These are phyloP conservation scores for Odocoileus hemionus DNA, from an alignment of 2,113 vertebrate species.

Conservation along the genomic window DNA sequence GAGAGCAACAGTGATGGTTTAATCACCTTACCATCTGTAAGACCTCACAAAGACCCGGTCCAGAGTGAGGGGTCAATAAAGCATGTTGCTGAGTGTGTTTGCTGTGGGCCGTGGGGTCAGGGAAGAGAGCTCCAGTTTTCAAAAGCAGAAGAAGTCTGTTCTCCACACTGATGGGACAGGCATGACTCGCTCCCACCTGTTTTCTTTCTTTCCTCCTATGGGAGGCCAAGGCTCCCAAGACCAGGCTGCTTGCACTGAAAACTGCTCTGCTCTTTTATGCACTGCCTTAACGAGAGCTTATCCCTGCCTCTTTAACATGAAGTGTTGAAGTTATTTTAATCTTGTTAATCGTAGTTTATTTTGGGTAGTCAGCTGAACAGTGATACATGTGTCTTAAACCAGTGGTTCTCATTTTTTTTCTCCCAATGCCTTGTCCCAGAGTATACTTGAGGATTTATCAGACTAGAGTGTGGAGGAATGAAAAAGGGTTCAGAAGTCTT, in stretches of 20 bases:
- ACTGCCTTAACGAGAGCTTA: neutral
- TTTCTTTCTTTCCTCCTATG: neutral
- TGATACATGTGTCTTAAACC: conserved; percentile 54
- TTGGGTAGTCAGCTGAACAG: conserved; percentile 53
- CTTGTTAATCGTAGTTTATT: conserved; percentile 60
- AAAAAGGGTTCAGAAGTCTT: neutral
- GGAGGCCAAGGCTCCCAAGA: neutral
- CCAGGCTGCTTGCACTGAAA: neutral
- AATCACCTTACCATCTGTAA: neutral
- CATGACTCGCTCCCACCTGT: fast-evolving
- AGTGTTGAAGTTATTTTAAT: conserved; percentile 54
- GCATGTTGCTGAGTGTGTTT: neutral
- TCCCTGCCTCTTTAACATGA: conserved; percentile 31
- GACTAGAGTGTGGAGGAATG: neutral
- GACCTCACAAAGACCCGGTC: neutral
- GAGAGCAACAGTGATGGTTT: neutral
- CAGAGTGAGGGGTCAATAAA: neutral
- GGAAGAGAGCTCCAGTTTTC: neutral
- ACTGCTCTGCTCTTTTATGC: neutral
- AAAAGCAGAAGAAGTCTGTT: neutral
- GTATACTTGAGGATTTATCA: conserved; percentile 40
- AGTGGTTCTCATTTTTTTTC: neutral
- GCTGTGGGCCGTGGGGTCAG: neutral
- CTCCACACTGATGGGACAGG: neutral
- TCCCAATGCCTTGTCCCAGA: neutral